phyloP scores from a whole-genome alignment of 2,797 vertebrate genomes.

The Syncerus caffer region DNA sequence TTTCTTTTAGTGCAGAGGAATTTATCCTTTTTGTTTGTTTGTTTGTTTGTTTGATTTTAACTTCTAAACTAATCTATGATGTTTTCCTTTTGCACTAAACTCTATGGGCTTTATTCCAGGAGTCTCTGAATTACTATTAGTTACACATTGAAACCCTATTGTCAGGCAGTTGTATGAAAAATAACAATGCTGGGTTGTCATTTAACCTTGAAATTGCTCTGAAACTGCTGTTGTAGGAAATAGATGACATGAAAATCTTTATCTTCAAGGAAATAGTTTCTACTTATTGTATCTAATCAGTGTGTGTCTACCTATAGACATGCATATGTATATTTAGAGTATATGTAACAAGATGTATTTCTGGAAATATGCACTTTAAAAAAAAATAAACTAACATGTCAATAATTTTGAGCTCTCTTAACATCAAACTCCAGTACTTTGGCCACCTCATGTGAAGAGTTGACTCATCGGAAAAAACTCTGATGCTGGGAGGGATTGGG shows the following conservation, averaged over 20 bases:
- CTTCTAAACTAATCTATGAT: neutral
- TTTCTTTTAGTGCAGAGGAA: conserved; percentile 23
- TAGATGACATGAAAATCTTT: neutral
- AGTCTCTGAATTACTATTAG: neutral
- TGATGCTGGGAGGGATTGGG: no score
- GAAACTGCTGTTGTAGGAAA: neutral
- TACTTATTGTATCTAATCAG: neutral
- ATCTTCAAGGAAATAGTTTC: neutral
- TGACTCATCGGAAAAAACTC: no score
- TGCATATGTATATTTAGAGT: neutral
- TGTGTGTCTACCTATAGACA: neutral
- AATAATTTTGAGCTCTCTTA: neutral
- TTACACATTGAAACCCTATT: neutral
- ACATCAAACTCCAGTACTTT: neutral
- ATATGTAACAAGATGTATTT: neutral
- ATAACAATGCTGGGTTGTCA: neutral
- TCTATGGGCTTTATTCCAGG: neutral
- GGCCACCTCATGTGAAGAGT: no score
- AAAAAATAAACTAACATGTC: neutral
- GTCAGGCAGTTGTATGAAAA: neutral
- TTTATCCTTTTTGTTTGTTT: neutral
- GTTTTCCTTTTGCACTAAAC: neutral
- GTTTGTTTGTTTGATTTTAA: neutral
- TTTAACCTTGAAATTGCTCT: neutral
- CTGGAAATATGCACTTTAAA: neutral